These are phyloP conservation scores for Crocodylus rhombifer DNA, from an alignment of 2,797 vertebrate genomes.

Conservation along the genomic window DNA sequence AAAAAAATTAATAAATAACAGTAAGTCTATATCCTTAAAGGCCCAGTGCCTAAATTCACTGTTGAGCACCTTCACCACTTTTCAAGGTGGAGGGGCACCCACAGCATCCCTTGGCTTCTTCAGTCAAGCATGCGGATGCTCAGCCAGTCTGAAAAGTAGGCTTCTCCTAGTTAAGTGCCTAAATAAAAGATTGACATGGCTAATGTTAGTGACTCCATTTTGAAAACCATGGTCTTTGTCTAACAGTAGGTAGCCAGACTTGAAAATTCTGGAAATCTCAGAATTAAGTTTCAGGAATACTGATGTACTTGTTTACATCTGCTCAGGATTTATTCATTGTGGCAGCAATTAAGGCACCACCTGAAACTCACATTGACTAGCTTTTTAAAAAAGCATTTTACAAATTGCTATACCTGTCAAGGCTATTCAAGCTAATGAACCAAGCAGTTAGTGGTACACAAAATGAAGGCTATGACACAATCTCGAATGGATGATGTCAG, in stretches of 20 bases:
- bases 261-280: not conserved
- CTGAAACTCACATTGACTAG: not conserved
- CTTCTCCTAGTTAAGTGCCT: not conserved
- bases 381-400: conserved; percentile 1
- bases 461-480: not conserved
- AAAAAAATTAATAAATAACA: not conserved
- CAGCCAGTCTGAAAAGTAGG: not conserved
- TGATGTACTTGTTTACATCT: not conserved
- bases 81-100: not conserved
- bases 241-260: not conserved
- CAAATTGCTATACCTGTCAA: not conserved
- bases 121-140: not conserved
- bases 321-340: not conserved
- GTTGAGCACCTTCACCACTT: not conserved
- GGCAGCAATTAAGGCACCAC: not conserved
- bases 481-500: not conserved
- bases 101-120: not conserved
- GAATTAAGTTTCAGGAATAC: conserved; percentile 30
- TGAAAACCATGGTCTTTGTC: not conserved
- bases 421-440: not conserved
- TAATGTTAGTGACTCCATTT: not conserved
- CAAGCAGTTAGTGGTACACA: not conserved
- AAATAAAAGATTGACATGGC: not conserved
- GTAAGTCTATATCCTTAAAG: not conserved
- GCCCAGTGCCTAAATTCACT: not conserved